Base-by-base conservation (phyloP, 2,797 vertebrate genomes). In the Cygnus olor region DNA sequence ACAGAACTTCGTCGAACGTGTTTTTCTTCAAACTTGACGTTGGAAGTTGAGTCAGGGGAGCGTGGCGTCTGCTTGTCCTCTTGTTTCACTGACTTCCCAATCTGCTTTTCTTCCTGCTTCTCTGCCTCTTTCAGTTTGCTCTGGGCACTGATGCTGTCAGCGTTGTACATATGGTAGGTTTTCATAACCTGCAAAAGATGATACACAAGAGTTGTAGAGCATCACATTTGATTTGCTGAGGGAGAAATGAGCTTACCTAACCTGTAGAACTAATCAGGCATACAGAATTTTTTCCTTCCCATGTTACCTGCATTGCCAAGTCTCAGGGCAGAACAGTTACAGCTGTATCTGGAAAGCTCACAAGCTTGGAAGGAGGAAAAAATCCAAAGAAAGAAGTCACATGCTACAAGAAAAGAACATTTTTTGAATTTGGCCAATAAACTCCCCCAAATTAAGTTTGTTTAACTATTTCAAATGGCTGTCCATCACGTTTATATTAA, bases 21-120 rank as follows among this genome's bases (percentile, higher is more conserved):
- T 10, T 99, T 99, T 90, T 99, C 99, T 25, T 99, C 99, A 0
- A 98, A 98, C 94, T 98, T 99, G 90, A 99, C 97, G 4, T 96
- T 99, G 96, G 99, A 97, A 14, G 99, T 98, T 2, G 99, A 98
- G 97, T 99, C 99, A 0, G 99, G 99, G 34, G 99, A 99, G 56
- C 99, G 99, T 0, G 99, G 99, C 0, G 98, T 99, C 97, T 99
- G 99, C 8, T 98, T 98, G 90, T 99, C 99, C 71, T 99, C 99
- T 69, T 99, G 99, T 13, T 98, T 98, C 34, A 99, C 98, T 0
- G 98, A 99, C 69, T 99, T 99, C 24, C 99, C 99, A 96, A 99
- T 99, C 97, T 99, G 99, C 96, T 99, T 99, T 95, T 99, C 99
- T 94, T 99, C 99, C 97, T 99, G 99, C 95, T 99, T 99, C 98